These are phyloP conservation scores for Mixornis gularis DNA, from an alignment of 2,113 vertebrate species.

Conservation along the genomic window DNA sequence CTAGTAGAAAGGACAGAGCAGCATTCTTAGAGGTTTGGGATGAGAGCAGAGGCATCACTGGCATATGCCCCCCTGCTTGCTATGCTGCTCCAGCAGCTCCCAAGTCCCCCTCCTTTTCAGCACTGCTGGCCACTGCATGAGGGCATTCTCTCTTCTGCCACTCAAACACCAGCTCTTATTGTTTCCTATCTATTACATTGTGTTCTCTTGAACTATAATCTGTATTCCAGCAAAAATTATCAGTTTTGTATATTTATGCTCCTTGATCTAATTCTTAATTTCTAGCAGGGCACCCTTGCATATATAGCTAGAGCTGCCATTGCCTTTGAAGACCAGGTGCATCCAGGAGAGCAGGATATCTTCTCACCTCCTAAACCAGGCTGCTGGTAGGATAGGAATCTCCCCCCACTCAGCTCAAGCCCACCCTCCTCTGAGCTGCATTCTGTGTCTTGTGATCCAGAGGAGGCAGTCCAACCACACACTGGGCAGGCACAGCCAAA, in stretches of 20 bases:
- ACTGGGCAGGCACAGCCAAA: neutral
- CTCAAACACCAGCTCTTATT: neutral
- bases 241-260: neutral
- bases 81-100: neutral
- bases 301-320: rapidly evolving
- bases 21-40: rapidly evolving
- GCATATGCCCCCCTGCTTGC: neutral
- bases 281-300: neutral
- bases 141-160: neutral
- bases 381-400: neutral
- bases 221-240: neutral
- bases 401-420: neutral
- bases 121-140: neutral
- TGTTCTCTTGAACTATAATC: neutral
- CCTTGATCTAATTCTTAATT: neutral
- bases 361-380: neutral
- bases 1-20: neutral
- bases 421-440: neutral
- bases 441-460: neutral
- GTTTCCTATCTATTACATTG: neutral
- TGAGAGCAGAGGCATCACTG: neutral
- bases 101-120: neutral
- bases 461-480: neutral
- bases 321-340: neutral
- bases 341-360: neutral